phyloP scores from a whole-genome alignment of 2,797 vertebrate genomes.

The Chaenodraco wilsoni region DNA sequence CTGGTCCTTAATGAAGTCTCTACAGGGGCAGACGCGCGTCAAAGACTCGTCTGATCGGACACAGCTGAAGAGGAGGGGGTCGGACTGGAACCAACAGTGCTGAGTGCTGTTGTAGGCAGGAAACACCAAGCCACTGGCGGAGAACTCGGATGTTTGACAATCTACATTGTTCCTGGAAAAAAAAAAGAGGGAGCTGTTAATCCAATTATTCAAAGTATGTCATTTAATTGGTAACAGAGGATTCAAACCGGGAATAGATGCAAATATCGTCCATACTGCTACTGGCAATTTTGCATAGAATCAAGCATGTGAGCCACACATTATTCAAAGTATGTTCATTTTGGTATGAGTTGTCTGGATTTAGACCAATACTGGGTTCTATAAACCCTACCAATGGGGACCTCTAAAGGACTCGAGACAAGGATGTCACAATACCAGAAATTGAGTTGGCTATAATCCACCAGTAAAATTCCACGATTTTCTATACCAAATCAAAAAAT shows the following conservation, averaged over 20 bases:
- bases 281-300: background rate
- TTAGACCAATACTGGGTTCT: background rate
- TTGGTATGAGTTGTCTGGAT: background rate
- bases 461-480: too few relatives aligned
- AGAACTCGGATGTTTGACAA: conserved; percentile 80
- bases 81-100: conserved; percentile 86
- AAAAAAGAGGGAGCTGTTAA: conserved; percentile 54
- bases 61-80: conserved; percentile 80
- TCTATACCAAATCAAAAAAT: too few relatives aligned
- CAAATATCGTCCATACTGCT: background rate
- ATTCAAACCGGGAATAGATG: background rate
- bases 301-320: background rate
- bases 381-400: background rate
- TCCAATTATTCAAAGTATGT: background rate
- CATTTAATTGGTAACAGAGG: background rate
- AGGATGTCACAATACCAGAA: background rate
- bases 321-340: too few relatives aligned
- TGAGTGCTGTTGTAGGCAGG: conserved; percentile 83
- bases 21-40: conserved; percentile 86
- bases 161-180: conserved; percentile 76
- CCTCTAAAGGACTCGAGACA: background rate
- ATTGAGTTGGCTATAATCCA: background rate
- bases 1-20: conserved; percentile 90
- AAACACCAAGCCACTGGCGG: conserved; percentile 80
- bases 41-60: conserved; percentile 51